phyloP scores from a whole-genome alignment of 2,888 invertebrate species.

The Latheticus oryzae region DNA sequence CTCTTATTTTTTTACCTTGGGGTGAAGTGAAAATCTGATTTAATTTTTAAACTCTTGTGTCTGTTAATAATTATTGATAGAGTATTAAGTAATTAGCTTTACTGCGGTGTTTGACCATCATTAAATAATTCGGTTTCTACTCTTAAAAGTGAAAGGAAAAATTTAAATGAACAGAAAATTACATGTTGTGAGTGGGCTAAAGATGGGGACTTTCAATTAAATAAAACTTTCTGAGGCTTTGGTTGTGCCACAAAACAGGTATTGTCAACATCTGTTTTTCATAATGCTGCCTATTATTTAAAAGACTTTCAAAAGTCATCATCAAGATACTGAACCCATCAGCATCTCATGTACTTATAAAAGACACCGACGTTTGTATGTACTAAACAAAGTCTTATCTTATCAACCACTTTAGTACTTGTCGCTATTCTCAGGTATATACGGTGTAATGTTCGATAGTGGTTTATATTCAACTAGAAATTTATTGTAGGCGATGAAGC shows the following conservation, averaged over 20 bases:
- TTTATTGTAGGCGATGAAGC: conserved; percentile 22
- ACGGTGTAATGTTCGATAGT: conserved; percentile 5
- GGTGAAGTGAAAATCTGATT: conserved; percentile 2
- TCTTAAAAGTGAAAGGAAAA: too few species aligned
- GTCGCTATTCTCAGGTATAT: conserved; percentile 14
- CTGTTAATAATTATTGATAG: too few species aligned
- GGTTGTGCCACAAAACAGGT: too few species aligned
- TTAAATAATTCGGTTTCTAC: too few species aligned
- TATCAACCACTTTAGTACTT: conserved; percentile 10
- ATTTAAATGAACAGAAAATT: too few species aligned
- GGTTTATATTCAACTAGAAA: conserved; percentile 14
- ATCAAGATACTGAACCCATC: conserved; percentile 2
- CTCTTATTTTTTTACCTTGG: neutral
- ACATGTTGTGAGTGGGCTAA: too few species aligned
- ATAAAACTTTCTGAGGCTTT: too few species aligned
- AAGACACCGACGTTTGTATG: conserved; percentile 18
- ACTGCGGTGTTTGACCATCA: too few species aligned
- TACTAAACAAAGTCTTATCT: conserved; percentile 8
- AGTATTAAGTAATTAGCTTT: too few species aligned
- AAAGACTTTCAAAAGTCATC: neutral
- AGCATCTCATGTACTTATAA: neutral
- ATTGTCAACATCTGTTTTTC: too few species aligned
- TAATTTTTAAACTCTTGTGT: conserved; percentile 6
- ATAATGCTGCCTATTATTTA: too few species aligned
- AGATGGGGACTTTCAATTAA: too few species aligned